Percentiles rank a stretch among this genome's conserved stretches.
Evolutionary conservation across 2,797 vertebrate species (phyloP).

Genomic region (Limosa lapponica): DNA sequence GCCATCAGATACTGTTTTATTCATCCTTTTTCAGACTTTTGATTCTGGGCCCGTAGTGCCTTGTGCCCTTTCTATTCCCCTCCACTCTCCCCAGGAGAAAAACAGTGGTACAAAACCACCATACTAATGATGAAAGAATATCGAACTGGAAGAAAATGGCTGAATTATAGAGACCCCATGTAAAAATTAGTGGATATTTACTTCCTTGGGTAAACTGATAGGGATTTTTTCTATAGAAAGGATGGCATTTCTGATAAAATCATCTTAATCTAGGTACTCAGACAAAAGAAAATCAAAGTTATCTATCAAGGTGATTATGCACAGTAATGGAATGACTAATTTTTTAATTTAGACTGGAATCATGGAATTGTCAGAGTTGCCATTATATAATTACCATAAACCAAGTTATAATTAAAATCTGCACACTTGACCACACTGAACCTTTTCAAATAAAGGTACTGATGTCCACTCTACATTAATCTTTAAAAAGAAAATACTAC

Average conservation of each 20-base stretch:
- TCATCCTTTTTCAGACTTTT: background rate
- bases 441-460: background rate
- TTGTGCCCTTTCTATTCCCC: background rate
- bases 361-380: too few species aligned
- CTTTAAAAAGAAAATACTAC: background rate
- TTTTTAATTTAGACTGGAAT: background rate
- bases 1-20: background rate
- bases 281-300: background rate
- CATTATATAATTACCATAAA: background rate
- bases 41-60: background rate
- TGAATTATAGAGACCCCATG: background rate
- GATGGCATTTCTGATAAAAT: background rate
- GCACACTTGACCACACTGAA: background rate
- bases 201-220: background rate
- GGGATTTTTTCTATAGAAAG: background rate
- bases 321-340: background rate
- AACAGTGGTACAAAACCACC: background rate
- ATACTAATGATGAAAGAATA: background rate
- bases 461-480: background rate
- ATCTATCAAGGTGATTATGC: background rate
- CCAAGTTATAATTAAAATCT: background rate
- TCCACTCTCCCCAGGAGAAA: background rate
- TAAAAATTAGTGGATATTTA: background rate
- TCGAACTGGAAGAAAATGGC: background rate
- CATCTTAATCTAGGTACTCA: background rate